phyloP scores from a whole-genome alignment of 2,113 vertebrate species.

The Upupa epops region DNA sequence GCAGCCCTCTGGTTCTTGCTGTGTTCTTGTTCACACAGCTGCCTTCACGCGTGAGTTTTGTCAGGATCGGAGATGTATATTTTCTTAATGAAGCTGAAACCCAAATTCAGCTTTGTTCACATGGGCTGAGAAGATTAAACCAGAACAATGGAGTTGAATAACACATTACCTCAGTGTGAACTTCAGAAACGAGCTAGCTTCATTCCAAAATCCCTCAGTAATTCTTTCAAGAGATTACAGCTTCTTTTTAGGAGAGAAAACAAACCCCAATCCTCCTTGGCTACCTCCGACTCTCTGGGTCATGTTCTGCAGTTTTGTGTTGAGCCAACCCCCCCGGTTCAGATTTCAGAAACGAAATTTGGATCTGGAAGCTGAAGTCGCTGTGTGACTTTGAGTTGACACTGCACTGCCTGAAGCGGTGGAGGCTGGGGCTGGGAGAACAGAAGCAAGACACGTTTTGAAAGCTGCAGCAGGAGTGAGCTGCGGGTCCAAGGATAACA shows the following conservation, averaged over 20 bases:
- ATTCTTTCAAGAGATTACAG: conserved; percentile 37
- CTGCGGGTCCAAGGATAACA: background rate
- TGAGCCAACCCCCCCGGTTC: background rate
- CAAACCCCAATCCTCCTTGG: conserved; percentile 5
- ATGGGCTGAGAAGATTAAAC: conserved; percentile 20
- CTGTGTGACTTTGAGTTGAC: background rate
- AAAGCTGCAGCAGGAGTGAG: background rate
- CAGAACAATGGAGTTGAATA: conserved; percentile 31
- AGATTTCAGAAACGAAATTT: background rate
- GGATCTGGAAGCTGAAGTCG: background rate
- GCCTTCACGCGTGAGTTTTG: background rate
- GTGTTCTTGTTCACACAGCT: background rate
- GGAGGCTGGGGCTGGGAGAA: background rate
- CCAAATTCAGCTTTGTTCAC: background rate
- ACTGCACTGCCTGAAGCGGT: background rate
- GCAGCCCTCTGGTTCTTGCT: background rate
- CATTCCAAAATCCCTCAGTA: conserved; percentile 14
- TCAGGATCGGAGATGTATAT: background rate
- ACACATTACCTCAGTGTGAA: conserved; percentile 16
- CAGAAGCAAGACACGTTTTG: background rate
- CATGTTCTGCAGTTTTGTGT: background rate
- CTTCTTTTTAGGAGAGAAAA: conserved; percentile 38
- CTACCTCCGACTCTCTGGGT: background rate
- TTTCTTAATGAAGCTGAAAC: conserved; percentile 9
- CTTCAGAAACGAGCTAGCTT: conserved; percentile 27